Base-by-base conservation (phyloP, 2,888 invertebrate genomes). In the Nymphalis urticae region DNA sequence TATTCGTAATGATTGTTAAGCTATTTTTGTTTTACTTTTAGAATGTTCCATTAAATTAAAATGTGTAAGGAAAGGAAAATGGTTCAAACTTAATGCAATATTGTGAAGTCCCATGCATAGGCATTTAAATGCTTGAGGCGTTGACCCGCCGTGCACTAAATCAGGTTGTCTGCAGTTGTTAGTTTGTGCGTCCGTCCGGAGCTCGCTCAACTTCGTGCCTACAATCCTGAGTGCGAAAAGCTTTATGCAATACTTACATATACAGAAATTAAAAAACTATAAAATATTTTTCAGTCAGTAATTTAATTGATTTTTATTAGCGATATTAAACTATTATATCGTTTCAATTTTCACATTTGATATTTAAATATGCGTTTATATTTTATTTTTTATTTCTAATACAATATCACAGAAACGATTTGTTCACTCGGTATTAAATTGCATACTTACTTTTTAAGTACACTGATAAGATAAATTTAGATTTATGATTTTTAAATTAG, bases 101-200 rank as follows among this genome's bases (percentile, higher is more conserved):
- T 61, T 60, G 68, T 54, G 64, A 42, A 63, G 51, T 67, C 50
- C n/a, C 19, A 54, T 54, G 36, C 58, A 56, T 59, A 61, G 68
- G n/a, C 68, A 68, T 64, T 71, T 70, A 69, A 74, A 72, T 72
- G 71, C 66, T 68, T 66, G 64, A 69, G 80, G 76, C 86, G 77
- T 82, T 84, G 85, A 86, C 85, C 87, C 78, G 66, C 71, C 70
- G 75, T 78, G 82, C 82, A 81, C 85, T 88, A 88, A 89, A 88
- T 90, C 89, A 88, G 84, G 81, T 82, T 86, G 89, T 87, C 86
- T 84, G 83, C 81, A 81, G 82, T 82, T 80, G 82, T 84, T 82
- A 82, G 77, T 81, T 56, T 27, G 54, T 56, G 32, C 54, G 17
- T 56, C 32, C 32, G 54, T 56, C 17, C 17, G 16, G 77, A 79